Conservation (phyloP, 2,888 invertebrate genomes). For the Tethea ocularis region DNA sequence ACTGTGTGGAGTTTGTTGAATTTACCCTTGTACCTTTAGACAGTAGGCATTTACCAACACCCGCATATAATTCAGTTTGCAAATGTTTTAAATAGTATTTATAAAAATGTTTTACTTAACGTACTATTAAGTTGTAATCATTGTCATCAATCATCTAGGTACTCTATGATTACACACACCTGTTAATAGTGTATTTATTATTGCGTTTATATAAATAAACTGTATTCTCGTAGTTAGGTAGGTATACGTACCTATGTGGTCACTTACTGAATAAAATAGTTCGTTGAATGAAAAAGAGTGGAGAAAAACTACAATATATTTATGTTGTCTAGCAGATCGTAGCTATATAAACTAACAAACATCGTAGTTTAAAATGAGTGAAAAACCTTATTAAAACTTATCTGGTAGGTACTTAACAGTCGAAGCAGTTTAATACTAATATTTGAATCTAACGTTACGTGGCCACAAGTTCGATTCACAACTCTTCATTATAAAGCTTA, state of each 20-base stretch:
- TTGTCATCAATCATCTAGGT: background rate
- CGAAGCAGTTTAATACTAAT: constrained; percentile 67
- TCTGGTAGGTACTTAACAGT: constrained; percentile 54
- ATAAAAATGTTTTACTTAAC: background rate
- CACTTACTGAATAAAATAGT: background rate
- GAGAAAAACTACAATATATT: background rate
- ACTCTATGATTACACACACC: background rate
- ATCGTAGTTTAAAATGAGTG: constrained; percentile 34
- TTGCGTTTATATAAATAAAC: background rate
- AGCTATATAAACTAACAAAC: constrained; percentile 2
- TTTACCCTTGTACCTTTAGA: background rate
- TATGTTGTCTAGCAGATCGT: constrained; percentile 8
- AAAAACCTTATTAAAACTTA: constrained; percentile 52
- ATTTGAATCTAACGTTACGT: constrained; percentile 71
- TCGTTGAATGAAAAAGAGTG: constrained; percentile 3
- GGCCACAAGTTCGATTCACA: constrained; percentile 83
- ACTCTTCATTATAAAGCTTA: constrained; percentile 82
- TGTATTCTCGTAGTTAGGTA: background rate
- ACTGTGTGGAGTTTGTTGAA: background rate
- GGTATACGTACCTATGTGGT: background rate
- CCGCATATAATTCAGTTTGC: background rate
- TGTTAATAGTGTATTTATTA: background rate
- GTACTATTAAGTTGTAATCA: background rate
- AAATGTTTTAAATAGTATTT: background rate
- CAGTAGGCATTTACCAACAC: background rate